Evolutionary conservation across 2,797 vertebrate species (phyloP), one percentile per base, ranked within the genome.

Genomic region (Pantherophis vulpinus): DNA sequence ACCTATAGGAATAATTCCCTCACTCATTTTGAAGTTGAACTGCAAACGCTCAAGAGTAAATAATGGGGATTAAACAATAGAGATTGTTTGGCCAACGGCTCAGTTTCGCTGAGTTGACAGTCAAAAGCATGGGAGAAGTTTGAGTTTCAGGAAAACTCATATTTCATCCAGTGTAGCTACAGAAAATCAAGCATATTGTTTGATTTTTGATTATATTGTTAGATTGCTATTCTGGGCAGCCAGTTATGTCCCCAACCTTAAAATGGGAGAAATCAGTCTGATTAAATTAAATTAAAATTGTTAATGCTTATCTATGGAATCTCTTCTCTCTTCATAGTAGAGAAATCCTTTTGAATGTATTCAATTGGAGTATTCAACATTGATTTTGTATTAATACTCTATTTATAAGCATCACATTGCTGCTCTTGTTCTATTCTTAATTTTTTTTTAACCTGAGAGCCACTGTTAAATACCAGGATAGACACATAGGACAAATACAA

Each of bases 161-260:
- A 51, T 89, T 94, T 63, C 55, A 90, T 58, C 88, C 0, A 0
- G 1, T 86, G 5, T 16, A 91, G 59, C 88, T 93, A 86, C 91
- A 51, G 91, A 91, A 94, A 94, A 93, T 90, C 92, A 95, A 94
- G 42, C 20, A 27, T 1, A 54, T 32, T 32, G 32, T 32, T 32
- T 32, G 32, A 32, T 32, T 32, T 32, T 32, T 32, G 32, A 32
- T 32, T 32, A 37, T 42, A 59, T 42, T 51, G 1, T 7, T 79
- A 90, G 94, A 95, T 92, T 37, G 74, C 0, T 88, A 93, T 95
- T 95, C 92, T 91, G 92, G 88, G 55, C 87, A 20, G 32, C 86
- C 91, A 93, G 14, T 94, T 90, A 90, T 89, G 93, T 94, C 88
- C 90, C 88, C 86, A 94, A 63, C 89, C 2, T 89, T 56, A 93